Percentiles rank a stretch among this genome's conserved stretches.
Evolutionary conservation across 30 jellyfish, hydroid and myxozoan genomes (phyloP).

Genomic region (Clytia hemisphaerica): DNA sequence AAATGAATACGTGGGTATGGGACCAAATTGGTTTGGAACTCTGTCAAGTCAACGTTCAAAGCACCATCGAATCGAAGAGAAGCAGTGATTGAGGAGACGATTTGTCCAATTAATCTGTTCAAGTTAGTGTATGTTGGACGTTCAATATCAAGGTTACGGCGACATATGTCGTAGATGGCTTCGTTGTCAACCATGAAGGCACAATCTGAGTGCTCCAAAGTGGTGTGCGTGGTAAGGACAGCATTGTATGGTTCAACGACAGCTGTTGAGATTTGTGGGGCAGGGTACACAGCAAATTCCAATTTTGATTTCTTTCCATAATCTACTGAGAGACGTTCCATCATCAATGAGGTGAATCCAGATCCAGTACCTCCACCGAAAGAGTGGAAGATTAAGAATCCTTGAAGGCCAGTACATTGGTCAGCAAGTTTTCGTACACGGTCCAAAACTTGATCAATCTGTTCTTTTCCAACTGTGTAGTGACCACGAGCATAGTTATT

Average conservation of each 20-base stretch:
- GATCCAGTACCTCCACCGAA: constrained; percentile 99
- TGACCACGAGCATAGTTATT: constrained; percentile 96
- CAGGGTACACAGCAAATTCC: constrained; percentile 91
- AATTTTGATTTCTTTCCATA: constrained; percentile 89
- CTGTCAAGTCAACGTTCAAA: constrained; percentile 83
- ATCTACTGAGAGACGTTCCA: constrained; percentile 88
- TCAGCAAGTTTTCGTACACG: constrained; percentile 87
- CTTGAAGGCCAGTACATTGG: constrained; percentile 83
- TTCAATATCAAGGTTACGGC: constrained; percentile 77
- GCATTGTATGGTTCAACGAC: constrained; percentile 98
- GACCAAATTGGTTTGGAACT: constrained; percentile 86
- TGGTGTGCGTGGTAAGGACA: constrained; percentile 78
- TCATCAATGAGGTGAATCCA: constrained; percentile 82
- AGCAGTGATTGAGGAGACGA: constrained; percentile 92
- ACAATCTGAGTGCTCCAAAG: constrained; percentile 86
- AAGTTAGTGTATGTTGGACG: constrained; percentile 83
- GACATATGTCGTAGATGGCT: constrained; percentile 89
- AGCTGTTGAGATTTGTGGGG: constrained; percentile 97
- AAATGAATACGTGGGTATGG: constrained; percentile 94
- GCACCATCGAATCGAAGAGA: constrained; percentile 87
- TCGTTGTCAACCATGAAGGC: constrained; percentile 94
- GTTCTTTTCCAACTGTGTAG: constrained; percentile 82
- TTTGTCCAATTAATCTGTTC: constrained; percentile 85
- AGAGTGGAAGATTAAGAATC: constrained; percentile 82
- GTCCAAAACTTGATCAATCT: constrained; percentile 70